Conservation (phyloP, 2,113 vertebrate genomes). For the Crotalus horridus region DNA sequence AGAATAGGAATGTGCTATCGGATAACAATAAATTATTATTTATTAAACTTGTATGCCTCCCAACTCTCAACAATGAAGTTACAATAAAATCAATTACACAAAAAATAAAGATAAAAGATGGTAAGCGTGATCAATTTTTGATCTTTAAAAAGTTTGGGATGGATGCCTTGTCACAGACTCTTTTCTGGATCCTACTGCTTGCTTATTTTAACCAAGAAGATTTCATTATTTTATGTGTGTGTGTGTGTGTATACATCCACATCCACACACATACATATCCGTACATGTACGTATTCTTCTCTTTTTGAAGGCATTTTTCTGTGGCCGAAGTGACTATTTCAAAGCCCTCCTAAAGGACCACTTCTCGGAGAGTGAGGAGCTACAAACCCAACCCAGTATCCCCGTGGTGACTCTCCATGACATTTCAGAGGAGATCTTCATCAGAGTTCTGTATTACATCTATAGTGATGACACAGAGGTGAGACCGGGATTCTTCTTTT, state of each 20-base stretch:
- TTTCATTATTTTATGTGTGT: neutral
- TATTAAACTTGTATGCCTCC: neutral
- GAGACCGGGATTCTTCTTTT: conserved; percentile 1
- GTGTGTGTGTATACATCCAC: neutral
- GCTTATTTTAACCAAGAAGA: neutral
- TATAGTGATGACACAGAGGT: conserved; percentile 93
- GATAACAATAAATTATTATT: neutral
- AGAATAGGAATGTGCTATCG: neutral
- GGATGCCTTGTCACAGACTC: neutral
- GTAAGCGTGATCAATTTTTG: neutral
- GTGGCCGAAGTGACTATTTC: conserved; percentile 96
- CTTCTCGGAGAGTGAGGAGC: conserved; percentile 86
- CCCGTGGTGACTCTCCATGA: conserved; percentile 85
- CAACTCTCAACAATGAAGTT: neutral
- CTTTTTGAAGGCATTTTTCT: conserved; percentile 86
- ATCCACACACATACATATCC: neutral
- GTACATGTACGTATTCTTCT: neutral
- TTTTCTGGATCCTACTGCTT: neutral
- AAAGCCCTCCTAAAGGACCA: conserved; percentile 92
- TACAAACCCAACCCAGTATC: conserved; percentile 82
- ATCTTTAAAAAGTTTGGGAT: neutral
- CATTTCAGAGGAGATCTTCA: conserved; percentile 87
- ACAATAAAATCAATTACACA: neutral
- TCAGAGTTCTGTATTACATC: conserved; percentile 87
- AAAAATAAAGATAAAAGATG: neutral